Conservation (phyloP, 1,140 invertebrate genomes). For the Bursaphelenchus mucronatus region DNA sequence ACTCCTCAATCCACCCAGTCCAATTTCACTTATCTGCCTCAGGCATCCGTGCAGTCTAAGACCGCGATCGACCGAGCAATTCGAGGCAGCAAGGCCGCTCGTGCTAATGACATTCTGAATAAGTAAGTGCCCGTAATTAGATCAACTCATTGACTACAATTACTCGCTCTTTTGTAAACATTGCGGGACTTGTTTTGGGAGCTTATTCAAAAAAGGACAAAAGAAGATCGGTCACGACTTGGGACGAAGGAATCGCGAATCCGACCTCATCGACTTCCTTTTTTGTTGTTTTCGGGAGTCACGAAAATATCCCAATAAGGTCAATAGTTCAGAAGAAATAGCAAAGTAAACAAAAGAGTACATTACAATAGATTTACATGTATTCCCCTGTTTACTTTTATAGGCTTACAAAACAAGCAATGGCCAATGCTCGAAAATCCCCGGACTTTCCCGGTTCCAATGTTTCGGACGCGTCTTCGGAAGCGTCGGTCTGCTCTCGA, state of each 20-base stretch:
- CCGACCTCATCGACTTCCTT: constrained; percentile 7
- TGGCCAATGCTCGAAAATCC: constrained; percentile 20
- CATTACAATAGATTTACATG: no score
- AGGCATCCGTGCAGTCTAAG: constrained; percentile 12
- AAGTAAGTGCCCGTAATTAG: constrained; percentile 21
- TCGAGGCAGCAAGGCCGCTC: background rate
- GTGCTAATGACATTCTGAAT: constrained; percentile 37
- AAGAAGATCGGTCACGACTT: background rate
- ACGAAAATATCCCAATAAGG: no score
- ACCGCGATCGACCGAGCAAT: constrained; percentile 28
- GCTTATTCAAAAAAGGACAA: no score
- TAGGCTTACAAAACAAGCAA: constrained; percentile 35
- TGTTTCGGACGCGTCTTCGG: background rate
- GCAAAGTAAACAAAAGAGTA: no score
- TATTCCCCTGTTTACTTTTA: constrained; percentile 15
- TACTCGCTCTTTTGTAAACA: no score
- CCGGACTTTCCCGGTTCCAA: background rate
- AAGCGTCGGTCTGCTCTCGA: background rate
- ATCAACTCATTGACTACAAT: no score
- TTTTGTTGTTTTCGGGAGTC: background rate
- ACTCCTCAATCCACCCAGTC: constrained; percentile 8
- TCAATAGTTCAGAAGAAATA: no score
- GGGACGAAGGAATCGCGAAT: background rate
- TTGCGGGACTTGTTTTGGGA: no score
- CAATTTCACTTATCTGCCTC: constrained; percentile 7